Conservation (phyloP, 2,113 vertebrate species). For the Polypterus senegalus region DNA sequence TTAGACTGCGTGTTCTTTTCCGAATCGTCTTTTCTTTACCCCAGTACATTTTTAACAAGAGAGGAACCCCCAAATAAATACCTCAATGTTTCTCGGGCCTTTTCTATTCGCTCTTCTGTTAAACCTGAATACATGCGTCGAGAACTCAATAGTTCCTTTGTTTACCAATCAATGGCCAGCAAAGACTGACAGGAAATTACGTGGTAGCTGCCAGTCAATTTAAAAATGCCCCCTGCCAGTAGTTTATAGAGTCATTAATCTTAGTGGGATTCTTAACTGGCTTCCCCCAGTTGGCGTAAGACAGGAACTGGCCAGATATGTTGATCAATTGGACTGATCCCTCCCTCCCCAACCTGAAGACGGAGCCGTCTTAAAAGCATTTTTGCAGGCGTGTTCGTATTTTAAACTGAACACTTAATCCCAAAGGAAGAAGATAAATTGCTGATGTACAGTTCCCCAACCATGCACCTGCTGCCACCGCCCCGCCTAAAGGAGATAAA, state of each 20-base stretch:
- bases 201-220: slow-evolving; percentile 31
- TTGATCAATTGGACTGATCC: not conserved
- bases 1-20: too few relatives aligned
- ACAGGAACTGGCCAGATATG: not conserved
- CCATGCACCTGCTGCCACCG: not conserved
- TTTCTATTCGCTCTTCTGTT: too few relatives aligned
- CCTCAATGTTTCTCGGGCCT: too few relatives aligned
- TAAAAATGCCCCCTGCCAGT: slow-evolving; percentile 33
- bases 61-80: too few relatives aligned
- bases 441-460: not conserved
- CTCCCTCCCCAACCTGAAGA: not conserved
- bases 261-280: slow-evolving; percentile 17
- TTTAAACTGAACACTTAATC: not conserved
- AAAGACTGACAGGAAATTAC: slow-evolving; percentile 53
- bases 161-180: slow-evolving; percentile 40
- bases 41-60: too few relatives aligned
- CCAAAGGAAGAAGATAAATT: not conserved
- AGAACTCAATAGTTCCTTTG: not conserved
- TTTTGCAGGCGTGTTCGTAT: not conserved
- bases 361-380: not conserved
- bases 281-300: not conserved
- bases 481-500: not conserved
- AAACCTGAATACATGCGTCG: too few relatives aligned
- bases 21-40: too few relatives aligned
- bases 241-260: slow-evolving; percentile 18